Percentiles rank a stretch among this genome's conserved stretches.
phyloP scores from a whole-genome alignment of 2,113 vertebrate species.

The Enhydra lutris region DNA sequence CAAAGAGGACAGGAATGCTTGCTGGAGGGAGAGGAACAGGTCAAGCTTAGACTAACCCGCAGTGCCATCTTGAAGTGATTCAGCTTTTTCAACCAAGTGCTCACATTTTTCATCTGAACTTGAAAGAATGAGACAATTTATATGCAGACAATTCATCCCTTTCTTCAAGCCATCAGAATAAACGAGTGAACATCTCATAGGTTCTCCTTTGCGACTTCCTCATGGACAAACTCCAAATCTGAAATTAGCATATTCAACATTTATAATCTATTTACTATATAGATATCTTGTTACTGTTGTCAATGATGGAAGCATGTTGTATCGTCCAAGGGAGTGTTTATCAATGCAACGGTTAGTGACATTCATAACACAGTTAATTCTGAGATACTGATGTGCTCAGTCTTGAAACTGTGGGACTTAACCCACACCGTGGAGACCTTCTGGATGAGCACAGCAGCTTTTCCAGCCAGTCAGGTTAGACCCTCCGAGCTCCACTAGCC shows the following conservation, averaged over 20 bases:
- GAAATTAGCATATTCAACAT: not conserved
- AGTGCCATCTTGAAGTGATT: constrained; percentile 1
- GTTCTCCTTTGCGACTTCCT: constrained; percentile 13
- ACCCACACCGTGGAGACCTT: not conserved
- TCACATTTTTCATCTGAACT: constrained; percentile 23
- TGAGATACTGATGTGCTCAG: not conserved
- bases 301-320: not conserved
- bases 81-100: not conserved
- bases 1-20: not conserved
- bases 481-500: not conserved
- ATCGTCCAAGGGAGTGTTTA: not conserved
- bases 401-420: not conserved
- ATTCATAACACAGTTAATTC: not conserved
- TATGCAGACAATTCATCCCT: not conserved
- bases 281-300: not conserved
- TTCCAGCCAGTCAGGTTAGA: not conserved
- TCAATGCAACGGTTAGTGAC: not conserved
- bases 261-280: not conserved
- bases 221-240: not conserved
- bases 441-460: not conserved
- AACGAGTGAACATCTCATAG: not conserved
- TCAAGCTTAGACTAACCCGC: not conserved
- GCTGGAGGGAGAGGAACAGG: not conserved
- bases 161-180: not conserved
- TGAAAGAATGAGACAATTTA: not conserved